Evolutionary conservation across 2,888 invertebrate genomes (phyloP).

Genomic region (Apodemia mormo): DNA sequence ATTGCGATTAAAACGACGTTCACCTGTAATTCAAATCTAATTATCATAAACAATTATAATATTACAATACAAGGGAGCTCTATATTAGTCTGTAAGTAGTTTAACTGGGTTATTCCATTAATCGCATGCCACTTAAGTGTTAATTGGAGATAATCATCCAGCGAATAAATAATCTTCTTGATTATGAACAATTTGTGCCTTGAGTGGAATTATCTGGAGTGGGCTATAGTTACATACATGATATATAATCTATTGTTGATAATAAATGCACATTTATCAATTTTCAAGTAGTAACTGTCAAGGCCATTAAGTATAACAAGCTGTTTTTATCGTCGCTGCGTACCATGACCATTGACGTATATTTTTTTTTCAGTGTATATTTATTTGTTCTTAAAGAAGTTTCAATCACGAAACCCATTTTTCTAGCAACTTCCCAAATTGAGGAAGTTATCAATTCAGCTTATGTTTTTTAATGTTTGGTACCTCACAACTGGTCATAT

Average conservation of each 20-base stretch:
- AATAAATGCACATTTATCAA: conserved; percentile 38
- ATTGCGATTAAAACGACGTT: too few species aligned
- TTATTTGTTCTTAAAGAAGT: too few species aligned
- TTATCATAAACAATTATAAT: not conserved
- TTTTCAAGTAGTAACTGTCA: conserved; percentile 37
- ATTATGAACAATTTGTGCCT: conserved; percentile 44
- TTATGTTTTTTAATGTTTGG: too few species aligned
- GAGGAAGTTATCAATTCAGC: too few species aligned
- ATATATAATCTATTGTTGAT: conserved; percentile 29
- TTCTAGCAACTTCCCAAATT: too few species aligned
- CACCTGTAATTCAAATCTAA: too few species aligned
- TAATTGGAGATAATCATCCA: conserved; percentile 72
- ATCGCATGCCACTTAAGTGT: conserved; percentile 57
- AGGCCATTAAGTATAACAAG: conserved; percentile 21
- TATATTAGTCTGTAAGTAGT: conserved; percentile 32
- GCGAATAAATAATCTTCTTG: conserved; percentile 58
- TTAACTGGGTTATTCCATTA: conserved; percentile 68
- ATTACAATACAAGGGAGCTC: conserved; percentile 16
- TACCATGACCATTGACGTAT: too few species aligned
- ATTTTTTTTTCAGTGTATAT: too few species aligned
- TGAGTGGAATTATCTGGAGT: conserved; percentile 62
- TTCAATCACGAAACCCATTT: too few species aligned
- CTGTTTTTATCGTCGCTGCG: too few species aligned
- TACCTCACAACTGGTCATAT: too few species aligned
- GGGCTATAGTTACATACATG: conserved; percentile 32